Evolutionary conservation across 2,888 invertebrate genomes (phyloP).

Genomic region (Leptinotarsa rubiginosa): DNA sequence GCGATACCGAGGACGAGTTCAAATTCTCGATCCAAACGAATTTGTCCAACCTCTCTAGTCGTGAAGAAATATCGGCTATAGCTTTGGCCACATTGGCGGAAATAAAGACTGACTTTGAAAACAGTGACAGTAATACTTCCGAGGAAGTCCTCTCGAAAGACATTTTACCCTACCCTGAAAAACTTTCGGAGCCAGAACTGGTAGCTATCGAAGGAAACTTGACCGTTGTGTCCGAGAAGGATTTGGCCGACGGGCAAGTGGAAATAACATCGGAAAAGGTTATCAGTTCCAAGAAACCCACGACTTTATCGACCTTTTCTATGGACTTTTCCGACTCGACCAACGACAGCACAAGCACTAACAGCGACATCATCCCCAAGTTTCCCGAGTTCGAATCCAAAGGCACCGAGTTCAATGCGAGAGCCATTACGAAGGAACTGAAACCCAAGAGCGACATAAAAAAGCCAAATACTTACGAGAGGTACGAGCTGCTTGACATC

Average conservation of each 20-base stretch:
- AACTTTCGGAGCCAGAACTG: conserved; percentile 50
- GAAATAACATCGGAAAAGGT: conserved; percentile 67
- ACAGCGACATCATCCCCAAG: conserved; percentile 22
- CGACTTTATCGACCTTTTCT: conserved; percentile 61
- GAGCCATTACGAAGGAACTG: conserved; percentile 48
- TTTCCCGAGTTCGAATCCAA: conserved; percentile 34
- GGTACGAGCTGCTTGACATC: conserved; percentile 51
- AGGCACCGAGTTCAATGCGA: conserved; percentile 47
- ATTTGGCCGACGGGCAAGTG: conserved; percentile 66
- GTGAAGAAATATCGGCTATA: conserved; percentile 51
- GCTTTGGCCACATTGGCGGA: conserved; percentile 44
- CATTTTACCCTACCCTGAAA: conserved; percentile 32
- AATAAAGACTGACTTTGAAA: conserved; percentile 39
- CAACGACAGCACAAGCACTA: conserved; percentile 39
- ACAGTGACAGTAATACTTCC: conserved; percentile 31
- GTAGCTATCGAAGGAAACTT: conserved; percentile 71
- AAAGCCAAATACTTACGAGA: conserved; percentile 45
- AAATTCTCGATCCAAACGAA: conserved; percentile 57
- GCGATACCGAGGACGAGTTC: conserved; percentile 41
- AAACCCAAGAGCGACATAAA: conserved; percentile 38
- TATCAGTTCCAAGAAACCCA: conserved; percentile 58
- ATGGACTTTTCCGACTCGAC: conserved; percentile 61
- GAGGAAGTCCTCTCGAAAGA: conserved; percentile 26
- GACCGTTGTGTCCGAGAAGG: conserved; percentile 67
- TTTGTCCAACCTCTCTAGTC: conserved; percentile 48